phyloP scores from a whole-genome alignment of 2,113 vertebrate species.

The Calidris pygmaea region DNA sequence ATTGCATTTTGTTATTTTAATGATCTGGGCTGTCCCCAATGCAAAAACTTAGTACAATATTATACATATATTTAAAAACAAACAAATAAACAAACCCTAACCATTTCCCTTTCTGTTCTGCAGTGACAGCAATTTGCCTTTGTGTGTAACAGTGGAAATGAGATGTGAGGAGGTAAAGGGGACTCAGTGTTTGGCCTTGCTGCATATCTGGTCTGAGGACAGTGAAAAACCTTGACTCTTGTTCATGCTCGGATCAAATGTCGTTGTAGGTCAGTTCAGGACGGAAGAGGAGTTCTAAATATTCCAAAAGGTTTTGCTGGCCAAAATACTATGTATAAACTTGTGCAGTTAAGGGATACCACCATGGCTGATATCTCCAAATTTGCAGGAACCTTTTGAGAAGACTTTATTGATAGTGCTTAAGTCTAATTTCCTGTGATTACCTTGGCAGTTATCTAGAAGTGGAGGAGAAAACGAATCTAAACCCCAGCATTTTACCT shows the following conservation, averaged over 20 bases:
- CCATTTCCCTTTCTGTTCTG: neutral
- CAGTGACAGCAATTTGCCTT: neutral
- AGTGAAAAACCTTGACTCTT: neutral
- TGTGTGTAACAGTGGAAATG: neutral
- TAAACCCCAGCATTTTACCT: neutral
- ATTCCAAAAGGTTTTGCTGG: neutral
- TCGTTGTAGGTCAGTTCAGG: neutral
- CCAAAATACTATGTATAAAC: neutral
- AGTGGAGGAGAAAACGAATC: neutral
- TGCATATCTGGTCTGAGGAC: neutral
- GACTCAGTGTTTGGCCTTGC: neutral
- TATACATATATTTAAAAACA: neutral
- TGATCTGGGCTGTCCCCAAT: neutral
- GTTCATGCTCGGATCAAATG: rapidly evolving
- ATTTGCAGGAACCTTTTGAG: neutral
- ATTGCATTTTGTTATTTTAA: neutral
- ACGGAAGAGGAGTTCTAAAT: neutral
- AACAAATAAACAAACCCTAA: neutral
- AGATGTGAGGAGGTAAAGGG: neutral
- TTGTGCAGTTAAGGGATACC: neutral
- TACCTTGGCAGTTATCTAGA: neutral
- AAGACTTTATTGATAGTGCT: neutral
- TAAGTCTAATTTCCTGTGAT: neutral
- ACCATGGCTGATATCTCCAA: neutral
- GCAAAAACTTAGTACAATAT: neutral